A percentile compares a stretch with the other conserved stretches of the same genome.
Evolutionary conservation across 1,140 invertebrate species (phyloP).

Genomic region (Sitophilus oryzae): DNA sequence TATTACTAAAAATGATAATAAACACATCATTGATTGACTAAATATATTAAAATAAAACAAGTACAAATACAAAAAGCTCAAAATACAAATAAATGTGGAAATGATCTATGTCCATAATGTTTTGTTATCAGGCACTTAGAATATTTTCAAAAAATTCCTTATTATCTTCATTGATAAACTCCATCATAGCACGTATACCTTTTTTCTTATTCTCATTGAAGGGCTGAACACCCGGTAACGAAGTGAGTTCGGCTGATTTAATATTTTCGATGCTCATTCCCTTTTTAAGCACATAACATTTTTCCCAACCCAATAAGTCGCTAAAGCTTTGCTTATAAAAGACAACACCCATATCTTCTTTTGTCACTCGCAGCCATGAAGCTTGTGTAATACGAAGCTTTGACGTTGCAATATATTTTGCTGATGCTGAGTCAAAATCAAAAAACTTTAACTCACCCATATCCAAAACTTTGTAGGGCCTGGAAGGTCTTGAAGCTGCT

Average conservation of each 20-base stretch:
- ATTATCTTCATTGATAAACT: no score
- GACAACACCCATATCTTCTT: slow-evolving; percentile 1
- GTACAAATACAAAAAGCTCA: no score
- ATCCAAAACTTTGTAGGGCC: background rate
- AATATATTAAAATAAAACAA: no score
- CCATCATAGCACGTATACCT: slow-evolving; percentile 3
- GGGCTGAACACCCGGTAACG: background rate
- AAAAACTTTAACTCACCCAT: background rate
- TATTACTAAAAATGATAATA: no score
- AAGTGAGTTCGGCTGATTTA: background rate
- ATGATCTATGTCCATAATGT: no score
- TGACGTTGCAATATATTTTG: slow-evolving; percentile 1
- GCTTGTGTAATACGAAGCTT: slow-evolving; percentile 5
- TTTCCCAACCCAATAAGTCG: background rate
- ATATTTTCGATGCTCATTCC: slow-evolving; percentile 1
- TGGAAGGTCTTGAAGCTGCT: no score
- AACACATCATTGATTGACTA: no score
- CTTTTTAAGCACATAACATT: background rate
- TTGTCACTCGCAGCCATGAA: slow-evolving; percentile 3
- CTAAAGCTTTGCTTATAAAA: no score
- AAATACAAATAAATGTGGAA: no score
- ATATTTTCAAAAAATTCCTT: no score
- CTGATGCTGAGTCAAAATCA: no score
- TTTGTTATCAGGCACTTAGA: no score
- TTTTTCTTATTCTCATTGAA: slow-evolving; percentile 1